Conservation (phyloP, 2,113 vertebrate species). For the Protobothrops mucrosquamatus region DNA sequence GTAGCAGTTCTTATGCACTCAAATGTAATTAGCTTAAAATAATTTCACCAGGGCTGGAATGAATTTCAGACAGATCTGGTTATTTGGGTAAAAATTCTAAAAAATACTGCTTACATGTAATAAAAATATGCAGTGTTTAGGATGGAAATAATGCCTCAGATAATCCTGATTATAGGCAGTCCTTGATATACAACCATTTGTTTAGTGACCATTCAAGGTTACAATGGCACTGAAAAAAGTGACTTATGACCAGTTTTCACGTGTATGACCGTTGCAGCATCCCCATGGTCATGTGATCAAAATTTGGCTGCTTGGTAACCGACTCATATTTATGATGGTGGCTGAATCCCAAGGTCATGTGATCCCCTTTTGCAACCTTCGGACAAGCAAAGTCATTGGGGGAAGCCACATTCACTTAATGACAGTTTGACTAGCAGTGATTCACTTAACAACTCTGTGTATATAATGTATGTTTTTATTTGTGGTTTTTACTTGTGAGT, state of each 20-base stretch:
- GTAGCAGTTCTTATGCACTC: background rate
- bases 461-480: no score
- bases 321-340: background rate
- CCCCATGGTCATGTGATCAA: background rate
- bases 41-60: background rate
- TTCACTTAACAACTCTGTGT: no score
- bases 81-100: background rate
- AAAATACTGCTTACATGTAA: background rate
- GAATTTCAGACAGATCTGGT: background rate
- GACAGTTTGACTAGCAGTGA: background rate
- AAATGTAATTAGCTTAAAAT: conserved; percentile 11
- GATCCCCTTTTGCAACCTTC: background rate
- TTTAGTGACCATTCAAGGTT: background rate
- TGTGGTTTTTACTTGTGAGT: no score
- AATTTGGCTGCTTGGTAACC: background rate
- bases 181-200: background rate
- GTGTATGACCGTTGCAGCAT: background rate
- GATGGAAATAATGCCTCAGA: background rate
- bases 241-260: background rate
- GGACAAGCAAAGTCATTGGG: background rate
- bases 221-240: background rate
- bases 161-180: background rate
- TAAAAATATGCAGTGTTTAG: background rate
- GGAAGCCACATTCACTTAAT: background rate
- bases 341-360: background rate